phyloP scores from a whole-genome alignment of 1,140 invertebrate species.

The Aphelinus atriplicis region DNA sequence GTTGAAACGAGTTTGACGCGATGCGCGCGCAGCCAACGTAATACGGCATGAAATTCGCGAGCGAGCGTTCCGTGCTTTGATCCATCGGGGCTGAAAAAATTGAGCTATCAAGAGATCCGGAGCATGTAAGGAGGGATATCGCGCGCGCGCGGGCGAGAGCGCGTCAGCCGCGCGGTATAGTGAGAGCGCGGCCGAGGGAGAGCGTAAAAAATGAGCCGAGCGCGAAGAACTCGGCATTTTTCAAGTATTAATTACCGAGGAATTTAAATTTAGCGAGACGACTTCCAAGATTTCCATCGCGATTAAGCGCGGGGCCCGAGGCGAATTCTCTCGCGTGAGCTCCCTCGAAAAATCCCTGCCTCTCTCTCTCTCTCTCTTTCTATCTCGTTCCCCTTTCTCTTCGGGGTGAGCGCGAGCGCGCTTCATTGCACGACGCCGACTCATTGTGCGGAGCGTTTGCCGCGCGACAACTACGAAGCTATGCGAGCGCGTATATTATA shows the following conservation, averaged over 20 bases:
- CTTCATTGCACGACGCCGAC: too few relatives aligned
- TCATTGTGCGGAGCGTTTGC: background rate
- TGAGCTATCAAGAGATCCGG: slow-evolving; percentile 25
- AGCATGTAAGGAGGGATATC: background rate
- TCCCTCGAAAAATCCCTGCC: background rate
- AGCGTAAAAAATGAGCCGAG: slow-evolving; percentile 5
- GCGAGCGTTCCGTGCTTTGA: background rate
- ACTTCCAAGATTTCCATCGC: slow-evolving; percentile 29
- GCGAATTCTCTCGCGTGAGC: slow-evolving; percentile 25
- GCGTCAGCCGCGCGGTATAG: too few relatives aligned
- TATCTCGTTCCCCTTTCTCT: background rate
- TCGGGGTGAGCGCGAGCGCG: background rate
- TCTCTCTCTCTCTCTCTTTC: slow-evolving; percentile 28
- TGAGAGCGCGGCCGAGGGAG: background rate
- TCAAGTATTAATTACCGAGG: slow-evolving; percentile 31
- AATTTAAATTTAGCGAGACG: slow-evolving; percentile 37
- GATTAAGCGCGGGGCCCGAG: slow-evolving; percentile 27
- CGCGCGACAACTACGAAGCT: background rate
- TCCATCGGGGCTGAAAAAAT: slow-evolving; percentile 1
- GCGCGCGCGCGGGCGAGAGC: too few relatives aligned
- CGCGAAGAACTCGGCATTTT: slow-evolving; percentile 14
- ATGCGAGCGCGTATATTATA: slow-evolving; percentile 2
- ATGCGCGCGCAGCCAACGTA: background rate
- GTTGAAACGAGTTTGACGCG: slow-evolving; percentile 3
- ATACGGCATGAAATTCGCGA: slow-evolving; percentile 5